Evolutionary conservation across 2,113 vertebrate species (phyloP).

Genomic region (Alethe castanea): DNA sequence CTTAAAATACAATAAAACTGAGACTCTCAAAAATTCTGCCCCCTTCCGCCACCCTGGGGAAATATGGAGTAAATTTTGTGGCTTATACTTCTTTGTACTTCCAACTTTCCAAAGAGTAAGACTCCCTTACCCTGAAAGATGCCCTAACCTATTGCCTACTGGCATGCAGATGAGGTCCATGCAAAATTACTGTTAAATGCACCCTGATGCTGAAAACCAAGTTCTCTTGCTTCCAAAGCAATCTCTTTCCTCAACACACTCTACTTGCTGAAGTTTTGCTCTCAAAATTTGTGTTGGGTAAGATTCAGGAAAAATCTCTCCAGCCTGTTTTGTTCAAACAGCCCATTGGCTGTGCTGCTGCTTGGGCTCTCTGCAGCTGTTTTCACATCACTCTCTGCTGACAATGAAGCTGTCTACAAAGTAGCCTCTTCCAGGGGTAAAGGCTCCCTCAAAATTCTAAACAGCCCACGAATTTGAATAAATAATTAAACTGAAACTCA

Average conservation of each 20-base stretch:
- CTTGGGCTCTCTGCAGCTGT: neutral
- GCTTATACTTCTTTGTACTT: neutral
- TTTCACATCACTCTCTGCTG: neutral
- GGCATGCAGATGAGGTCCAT: neutral
- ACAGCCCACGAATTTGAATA: neutral
- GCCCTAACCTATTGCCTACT: neutral
- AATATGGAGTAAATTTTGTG: neutral
- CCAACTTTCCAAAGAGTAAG: neutral
- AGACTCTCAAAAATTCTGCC: neutral
- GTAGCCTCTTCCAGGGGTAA: neutral
- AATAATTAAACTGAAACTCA: neutral
- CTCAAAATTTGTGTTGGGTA: neutral
- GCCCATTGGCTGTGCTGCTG: neutral
- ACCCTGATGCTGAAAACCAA: neutral
- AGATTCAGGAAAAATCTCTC: neutral
- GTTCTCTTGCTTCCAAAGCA: neutral
- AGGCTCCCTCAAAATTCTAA: neutral
- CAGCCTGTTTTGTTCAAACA: neutral
- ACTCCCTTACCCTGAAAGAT: neutral
- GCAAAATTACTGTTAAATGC: neutral
- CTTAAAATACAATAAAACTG: neutral
- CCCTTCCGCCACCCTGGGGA: accelerated
- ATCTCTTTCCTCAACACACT: neutral
- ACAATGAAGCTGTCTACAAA: neutral
- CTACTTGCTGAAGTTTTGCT: neutral